Evolutionary conservation across 2,113 vertebrate species (phyloP), one percentile per base, ranked within the genome.

Genomic region (Lagopus muta): DNA sequence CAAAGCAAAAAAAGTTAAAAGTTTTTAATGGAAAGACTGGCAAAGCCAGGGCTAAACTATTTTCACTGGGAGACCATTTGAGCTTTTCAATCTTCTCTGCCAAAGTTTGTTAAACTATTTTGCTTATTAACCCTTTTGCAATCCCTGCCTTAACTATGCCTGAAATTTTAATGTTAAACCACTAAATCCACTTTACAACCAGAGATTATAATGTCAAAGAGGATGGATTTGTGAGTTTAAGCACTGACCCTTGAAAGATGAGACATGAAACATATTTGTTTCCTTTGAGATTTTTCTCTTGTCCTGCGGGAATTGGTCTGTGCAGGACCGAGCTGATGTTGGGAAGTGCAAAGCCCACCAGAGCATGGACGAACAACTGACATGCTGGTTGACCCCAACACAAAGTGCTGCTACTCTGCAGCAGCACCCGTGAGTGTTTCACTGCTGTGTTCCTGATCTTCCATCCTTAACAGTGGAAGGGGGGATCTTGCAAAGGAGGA

Each of bases 131-230:
- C 73, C 95, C 89, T 91, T 95, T 88, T 91, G 82, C 88, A 94
- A 77, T 94, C 70, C 75, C n/a, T 81, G 93, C 65, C 76, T 97
- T 96, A 91, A 94, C 58, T 87, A 47, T 32, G 92, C 69, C 85
- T 96, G 94, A 95, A 97, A 96, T 96, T 89, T 96, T 89, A 89
- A 94, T 55, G 95, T 60, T 85, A 96, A 96, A 89, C 30, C 48
- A 87, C 93, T 93, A 96, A 96, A 91, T 95, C 93, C 90, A 78
- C 79, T 88, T 96, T 94, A 86, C 93, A 96, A 64, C 86, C 75
- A 48, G 69, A 93, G 70, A 90, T 95, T 95, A 95, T 91, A 94
- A 79, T 72, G 73, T 95, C 94, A 95, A 57, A 67, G 82, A 88
- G 84, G 88, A 93, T 0, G 36, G 69, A 95, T 97, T 95, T 96